Conservation (phyloP, 1,140 invertebrate species). For the Tetraneura akinire region DNA sequence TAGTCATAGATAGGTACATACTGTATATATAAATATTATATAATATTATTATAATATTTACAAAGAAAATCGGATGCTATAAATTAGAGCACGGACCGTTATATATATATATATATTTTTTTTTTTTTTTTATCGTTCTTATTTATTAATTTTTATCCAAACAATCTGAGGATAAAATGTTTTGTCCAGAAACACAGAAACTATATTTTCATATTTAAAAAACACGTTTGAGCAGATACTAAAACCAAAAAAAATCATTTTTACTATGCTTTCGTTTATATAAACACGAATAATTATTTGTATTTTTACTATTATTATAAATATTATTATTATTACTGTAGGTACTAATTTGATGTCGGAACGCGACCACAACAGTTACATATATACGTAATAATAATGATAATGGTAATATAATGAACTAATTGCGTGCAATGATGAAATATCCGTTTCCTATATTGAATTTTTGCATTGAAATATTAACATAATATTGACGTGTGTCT, state of each 20-base stretch:
- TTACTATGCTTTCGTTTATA: background rate
- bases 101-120: too few species aligned
- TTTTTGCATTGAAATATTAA: constrained; percentile 34
- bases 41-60: too few species aligned
- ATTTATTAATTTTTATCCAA: constrained; percentile 16
- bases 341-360: too few species aligned
- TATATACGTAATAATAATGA: background rate
- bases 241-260: background rate
- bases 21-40: too few species aligned
- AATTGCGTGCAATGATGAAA: constrained; percentile 39
- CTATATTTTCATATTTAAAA: too few species aligned
- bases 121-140: too few species aligned
- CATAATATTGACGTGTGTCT: constrained; percentile 23
- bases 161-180: background rate
- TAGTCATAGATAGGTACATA: too few species aligned
- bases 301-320: background rate
- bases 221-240: too few species aligned
- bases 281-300: too few species aligned
- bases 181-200: background rate
- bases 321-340: background rate
- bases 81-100: too few species aligned
- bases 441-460: constrained; percentile 32
- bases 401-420: background rate
- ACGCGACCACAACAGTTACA: background rate
- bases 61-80: too few species aligned